Evolutionary conservation across 2,797 vertebrate species (phyloP).

Genomic region (Takifugu rubripes): DNA sequence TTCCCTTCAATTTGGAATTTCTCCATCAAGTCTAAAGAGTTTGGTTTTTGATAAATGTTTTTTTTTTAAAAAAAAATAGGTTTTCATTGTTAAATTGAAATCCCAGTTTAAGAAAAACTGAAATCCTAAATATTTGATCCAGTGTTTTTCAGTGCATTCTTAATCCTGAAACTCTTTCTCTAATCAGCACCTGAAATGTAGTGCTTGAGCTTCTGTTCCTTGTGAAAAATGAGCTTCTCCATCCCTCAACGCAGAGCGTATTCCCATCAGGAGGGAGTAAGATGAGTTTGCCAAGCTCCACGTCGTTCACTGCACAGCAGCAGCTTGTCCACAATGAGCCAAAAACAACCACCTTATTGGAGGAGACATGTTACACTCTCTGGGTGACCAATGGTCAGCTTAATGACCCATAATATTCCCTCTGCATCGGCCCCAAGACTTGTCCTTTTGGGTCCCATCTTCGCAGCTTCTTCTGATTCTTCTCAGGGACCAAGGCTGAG

Average conservation of each 20-base stretch:
- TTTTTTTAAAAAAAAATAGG: no score
- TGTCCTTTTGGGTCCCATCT: constrained; percentile 50
- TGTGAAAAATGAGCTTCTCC: constrained; percentile 1
- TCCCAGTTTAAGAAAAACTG: constrained; percentile 20
- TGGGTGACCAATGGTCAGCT: constrained; percentile 38
- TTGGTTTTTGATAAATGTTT: not conserved
- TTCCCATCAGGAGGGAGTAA: constrained; percentile 29
- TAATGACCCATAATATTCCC: constrained; percentile 37
- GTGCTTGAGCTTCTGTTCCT: no score
- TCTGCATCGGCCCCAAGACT: constrained; percentile 63
- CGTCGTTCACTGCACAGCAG: constrained; percentile 38
- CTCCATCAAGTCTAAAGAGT: constrained; percentile 17
- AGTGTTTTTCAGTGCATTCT: not conserved
- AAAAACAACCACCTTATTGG: constrained; percentile 40
- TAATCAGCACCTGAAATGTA: no score
- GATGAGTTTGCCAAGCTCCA: constrained; percentile 39
- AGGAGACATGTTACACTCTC: constrained; percentile 35
- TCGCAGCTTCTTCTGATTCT: constrained; percentile 32
- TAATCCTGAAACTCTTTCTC: no score
- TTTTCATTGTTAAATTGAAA: no score
- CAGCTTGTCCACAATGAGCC: constrained; percentile 30
- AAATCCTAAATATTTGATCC: constrained; percentile 17
- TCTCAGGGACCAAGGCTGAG: constrained; percentile 72
- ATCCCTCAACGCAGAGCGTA: constrained; percentile 39
- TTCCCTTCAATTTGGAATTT: not conserved